These are phyloP conservation scores for Monoplex corrugatus DNA, from an alignment of 2,888 invertebrate genomes.

Conservation along the genomic window DNA sequence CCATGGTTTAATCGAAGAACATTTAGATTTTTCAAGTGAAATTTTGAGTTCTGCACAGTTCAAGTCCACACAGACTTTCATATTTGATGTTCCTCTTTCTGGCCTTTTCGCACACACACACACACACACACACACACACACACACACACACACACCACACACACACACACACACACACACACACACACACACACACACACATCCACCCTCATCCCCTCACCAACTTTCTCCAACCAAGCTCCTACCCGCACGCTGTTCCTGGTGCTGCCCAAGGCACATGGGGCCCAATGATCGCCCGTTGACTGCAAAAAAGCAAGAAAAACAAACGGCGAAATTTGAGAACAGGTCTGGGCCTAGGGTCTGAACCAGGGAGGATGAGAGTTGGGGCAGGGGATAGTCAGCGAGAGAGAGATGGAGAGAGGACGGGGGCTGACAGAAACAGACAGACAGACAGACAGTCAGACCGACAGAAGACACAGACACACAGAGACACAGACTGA, in stretches of 20 bases:
- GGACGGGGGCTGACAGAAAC: neutral
- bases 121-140: slow-evolving; percentile 11
- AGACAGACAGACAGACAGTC: neutral
- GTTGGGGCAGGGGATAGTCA: too few relatives aligned
- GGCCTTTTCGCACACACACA: neutral
- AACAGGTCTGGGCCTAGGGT: neutral
- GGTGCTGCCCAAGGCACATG: too few relatives aligned
- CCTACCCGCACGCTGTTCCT: too few relatives aligned
- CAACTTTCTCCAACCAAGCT: too few relatives aligned
- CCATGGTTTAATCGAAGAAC: too few relatives aligned
- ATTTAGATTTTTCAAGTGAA: too few relatives aligned
- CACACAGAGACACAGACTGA: too few relatives aligned
- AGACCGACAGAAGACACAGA: neutral
- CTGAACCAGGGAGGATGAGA: neutral
- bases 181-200: slow-evolving; percentile 2
- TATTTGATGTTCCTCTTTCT: neutral
- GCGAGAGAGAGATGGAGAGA: neutral
- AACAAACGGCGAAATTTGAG: slow-evolving; percentile 23
- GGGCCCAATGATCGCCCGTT: slow-evolving; percentile 26
- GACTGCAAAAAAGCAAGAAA: neutral
- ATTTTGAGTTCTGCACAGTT: too few relatives aligned
- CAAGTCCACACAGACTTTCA: too few relatives aligned
- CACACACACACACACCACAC: neutral
- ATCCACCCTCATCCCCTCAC: neutral
- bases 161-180: neutral